Conservation (phyloP, 2,888 invertebrate genomes). For the Ophioninae sp. region DNA sequence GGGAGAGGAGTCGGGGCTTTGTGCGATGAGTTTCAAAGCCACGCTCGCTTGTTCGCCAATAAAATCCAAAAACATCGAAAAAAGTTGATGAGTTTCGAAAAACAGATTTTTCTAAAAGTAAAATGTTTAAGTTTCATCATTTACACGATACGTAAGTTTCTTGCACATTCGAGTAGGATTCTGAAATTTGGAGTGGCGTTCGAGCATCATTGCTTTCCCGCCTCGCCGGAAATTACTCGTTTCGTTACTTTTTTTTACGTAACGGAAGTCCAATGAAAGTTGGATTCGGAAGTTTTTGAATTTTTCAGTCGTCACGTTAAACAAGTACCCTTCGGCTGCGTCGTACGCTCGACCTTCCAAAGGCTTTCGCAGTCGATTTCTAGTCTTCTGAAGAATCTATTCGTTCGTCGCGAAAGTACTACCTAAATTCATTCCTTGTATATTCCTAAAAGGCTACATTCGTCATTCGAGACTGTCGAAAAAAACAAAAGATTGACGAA, state of each 20-base stretch:
- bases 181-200: background rate
- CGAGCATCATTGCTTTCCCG: too few relatives aligned
- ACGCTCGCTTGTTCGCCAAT: background rate
- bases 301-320: background rate
- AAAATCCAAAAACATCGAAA: background rate
- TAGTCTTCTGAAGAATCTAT: slow-evolving; percentile 8
- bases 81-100: background rate
- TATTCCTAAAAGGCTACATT: background rate
- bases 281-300: background rate
- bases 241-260: background rate
- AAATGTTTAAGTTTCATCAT: background rate
- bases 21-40: background rate
- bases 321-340: background rate
- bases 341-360: background rate
- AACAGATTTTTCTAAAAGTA: background rate
- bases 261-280: background rate
- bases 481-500: background rate
- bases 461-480: background rate
- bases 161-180: background rate
- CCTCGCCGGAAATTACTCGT: too few relatives aligned
- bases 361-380: background rate
- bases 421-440: slow-evolving; percentile 6
- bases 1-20: background rate
- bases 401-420: slow-evolving; percentile 10
- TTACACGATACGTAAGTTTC: background rate